These are phyloP conservation scores for Promerops cafer DNA, from an alignment of 2,113 vertebrate species.

Conservation along the genomic window DNA sequence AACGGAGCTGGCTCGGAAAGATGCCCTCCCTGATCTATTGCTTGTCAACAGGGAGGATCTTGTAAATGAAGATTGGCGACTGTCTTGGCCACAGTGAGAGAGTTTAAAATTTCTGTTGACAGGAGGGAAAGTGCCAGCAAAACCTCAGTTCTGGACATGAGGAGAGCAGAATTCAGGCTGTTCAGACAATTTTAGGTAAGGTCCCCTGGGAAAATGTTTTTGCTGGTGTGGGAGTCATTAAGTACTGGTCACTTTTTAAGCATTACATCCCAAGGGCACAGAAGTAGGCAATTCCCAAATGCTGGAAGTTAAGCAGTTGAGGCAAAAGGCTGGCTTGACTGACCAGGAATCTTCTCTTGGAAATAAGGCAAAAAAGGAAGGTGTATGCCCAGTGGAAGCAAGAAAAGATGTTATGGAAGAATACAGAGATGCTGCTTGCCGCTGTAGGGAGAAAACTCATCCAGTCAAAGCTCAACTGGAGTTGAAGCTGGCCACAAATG, in stretches of 20 bases:
- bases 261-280: background rate
- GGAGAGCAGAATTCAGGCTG: background rate
- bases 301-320: accelerated
- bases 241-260: background rate
- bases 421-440: background rate
- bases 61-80: accelerated
- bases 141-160: background rate
- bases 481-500: background rate
- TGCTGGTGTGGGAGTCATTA: background rate
- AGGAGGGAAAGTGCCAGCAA: background rate
- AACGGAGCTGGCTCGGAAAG: background rate
- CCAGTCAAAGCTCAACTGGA: background rate
- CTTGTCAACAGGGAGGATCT: background rate
- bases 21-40: background rate
- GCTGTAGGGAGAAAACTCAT: background rate
- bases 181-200: background rate
- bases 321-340: background rate
- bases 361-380: background rate
- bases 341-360: background rate
- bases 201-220: background rate
- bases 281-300: background rate
- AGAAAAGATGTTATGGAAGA: background rate
- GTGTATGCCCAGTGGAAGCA: background rate
- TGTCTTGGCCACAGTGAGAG: accelerated
- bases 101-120: background rate